Percentiles rank a stretch among this genome's conserved stretches.
These are phyloP conservation scores for Callosobruchus maculatus DNA, from an alignment of 2,888 invertebrate species.

Conservation along the genomic window DNA sequence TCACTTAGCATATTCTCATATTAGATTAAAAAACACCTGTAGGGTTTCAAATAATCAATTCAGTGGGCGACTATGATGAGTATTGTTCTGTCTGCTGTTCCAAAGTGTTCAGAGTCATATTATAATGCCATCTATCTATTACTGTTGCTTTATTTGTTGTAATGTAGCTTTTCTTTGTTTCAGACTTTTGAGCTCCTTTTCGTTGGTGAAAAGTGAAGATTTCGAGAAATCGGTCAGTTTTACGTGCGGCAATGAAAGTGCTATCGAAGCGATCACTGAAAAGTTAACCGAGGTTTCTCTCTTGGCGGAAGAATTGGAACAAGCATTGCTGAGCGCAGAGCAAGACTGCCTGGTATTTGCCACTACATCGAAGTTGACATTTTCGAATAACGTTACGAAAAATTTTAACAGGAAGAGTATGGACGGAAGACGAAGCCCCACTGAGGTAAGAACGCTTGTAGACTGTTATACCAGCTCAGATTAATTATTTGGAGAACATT, in stretches of 20 bases:
- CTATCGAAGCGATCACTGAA: slow-evolving; percentile 65
- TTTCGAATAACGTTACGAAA: neutral
- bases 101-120: too few species aligned
- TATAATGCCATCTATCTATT: too few species aligned
- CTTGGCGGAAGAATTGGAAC: slow-evolving; percentile 65
- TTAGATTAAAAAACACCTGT: too few species aligned
- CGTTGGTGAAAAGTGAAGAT: slow-evolving; percentile 19
- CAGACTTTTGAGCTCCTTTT: slow-evolving; percentile 20
- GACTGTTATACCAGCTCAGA: too few species aligned
- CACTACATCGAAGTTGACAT: slow-evolving; percentile 33
- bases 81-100: too few species aligned
- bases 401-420: neutral
- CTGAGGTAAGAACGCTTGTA: neutral
- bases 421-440: neutral
- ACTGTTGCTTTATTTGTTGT: too few species aligned
- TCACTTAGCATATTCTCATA: too few species aligned
- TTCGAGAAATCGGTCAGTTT: slow-evolving; percentile 26
- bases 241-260: slow-evolving; percentile 54
- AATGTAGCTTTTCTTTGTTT: slow-evolving; percentile 8
- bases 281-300: slow-evolving; percentile 62
- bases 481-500: too few species aligned
- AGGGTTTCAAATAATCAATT: too few species aligned
- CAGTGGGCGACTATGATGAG: too few species aligned
- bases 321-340: slow-evolving; percentile 54
- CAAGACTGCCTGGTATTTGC: slow-evolving; percentile 43